Percentiles rank a stretch among this genome's conserved stretches.
Evolutionary conservation across 2,797 vertebrate species (phyloP).

Genomic region (Spondyliosoma cantharus): DNA sequence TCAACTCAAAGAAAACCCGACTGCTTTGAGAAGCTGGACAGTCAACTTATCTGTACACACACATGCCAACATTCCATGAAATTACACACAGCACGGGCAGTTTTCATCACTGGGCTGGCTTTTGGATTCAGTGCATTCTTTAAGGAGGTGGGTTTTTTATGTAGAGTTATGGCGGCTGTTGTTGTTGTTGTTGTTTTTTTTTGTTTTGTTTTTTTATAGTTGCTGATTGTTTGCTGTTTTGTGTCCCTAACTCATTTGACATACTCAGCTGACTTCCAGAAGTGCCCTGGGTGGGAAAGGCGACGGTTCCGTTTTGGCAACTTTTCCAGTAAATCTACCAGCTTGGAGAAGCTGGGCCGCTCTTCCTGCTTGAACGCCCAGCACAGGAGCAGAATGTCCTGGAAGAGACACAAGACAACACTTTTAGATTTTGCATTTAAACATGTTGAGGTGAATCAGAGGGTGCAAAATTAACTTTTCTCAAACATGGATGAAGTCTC

Average conservation of each 20-base stretch:
- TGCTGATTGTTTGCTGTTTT: slow-evolving; percentile 73
- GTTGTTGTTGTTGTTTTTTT: slow-evolving; percentile 22
- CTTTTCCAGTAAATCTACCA: slow-evolving; percentile 99
- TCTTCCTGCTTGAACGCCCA: slow-evolving; percentile 97
- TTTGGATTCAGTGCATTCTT: slow-evolving; percentile 80
- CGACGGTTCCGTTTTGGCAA: slow-evolving; percentile 99
- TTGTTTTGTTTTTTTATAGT: slow-evolving; percentile 27
- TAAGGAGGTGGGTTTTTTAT: slow-evolving; percentile 69
- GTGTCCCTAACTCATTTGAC: slow-evolving; percentile 87
- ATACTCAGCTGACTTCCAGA: slow-evolving; percentile 99
- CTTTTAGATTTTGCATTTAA: neutral
- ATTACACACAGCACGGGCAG: slow-evolving; percentile 74
- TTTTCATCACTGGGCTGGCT: slow-evolving; percentile 78
- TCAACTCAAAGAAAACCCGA: slow-evolving; percentile 75
- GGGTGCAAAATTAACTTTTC: neutral
- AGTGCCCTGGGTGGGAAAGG: slow-evolving; percentile 98
- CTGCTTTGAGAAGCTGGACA: slow-evolving; percentile 71
- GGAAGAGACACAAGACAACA: slow-evolving; percentile 30
- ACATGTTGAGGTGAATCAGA: neutral
- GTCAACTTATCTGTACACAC: slow-evolving; percentile 72
- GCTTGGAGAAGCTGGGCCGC: slow-evolving; percentile 96
- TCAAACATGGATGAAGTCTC: neutral
- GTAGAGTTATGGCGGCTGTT: slow-evolving; percentile 64
- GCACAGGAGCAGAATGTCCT: slow-evolving; percentile 98
- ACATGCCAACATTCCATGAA: slow-evolving; percentile 77